These are phyloP conservation scores for Conger conger DNA, from an alignment of 2,113 vertebrate genomes.

Conservation along the genomic window DNA sequence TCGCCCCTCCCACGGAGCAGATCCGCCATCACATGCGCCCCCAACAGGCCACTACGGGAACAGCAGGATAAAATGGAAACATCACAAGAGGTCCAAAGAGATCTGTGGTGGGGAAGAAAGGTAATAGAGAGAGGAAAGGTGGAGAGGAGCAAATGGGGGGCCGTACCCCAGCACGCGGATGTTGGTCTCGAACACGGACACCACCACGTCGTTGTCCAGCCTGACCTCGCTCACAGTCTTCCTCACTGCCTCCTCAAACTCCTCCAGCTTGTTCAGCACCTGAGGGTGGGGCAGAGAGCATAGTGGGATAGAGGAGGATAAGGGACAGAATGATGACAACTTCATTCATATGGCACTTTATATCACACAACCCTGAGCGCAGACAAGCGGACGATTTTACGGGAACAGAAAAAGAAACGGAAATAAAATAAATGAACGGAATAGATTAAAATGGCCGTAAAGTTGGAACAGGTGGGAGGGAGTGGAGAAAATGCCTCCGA, in stretches of 20 bases:
- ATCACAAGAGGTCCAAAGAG: neutral
- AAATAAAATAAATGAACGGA: too few relatives aligned
- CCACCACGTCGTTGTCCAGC: slow-evolving; percentile 77
- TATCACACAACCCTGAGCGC: too few relatives aligned
- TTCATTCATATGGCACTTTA: neutral
- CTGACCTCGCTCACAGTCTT: slow-evolving; percentile 66
- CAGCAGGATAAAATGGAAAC: neutral
- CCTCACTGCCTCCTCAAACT: slow-evolving; percentile 76
- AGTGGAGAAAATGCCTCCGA: too few relatives aligned
- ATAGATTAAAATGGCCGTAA: too few relatives aligned
- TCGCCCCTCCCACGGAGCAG: slow-evolving; percentile 92
- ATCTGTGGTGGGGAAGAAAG: too few relatives aligned
- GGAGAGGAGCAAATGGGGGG: neutral
- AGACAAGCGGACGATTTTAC: too few relatives aligned
- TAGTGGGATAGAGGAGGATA: neutral
- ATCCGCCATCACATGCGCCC: slow-evolving; percentile 92
- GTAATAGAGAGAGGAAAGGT: neutral
- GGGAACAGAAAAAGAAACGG: too few relatives aligned
- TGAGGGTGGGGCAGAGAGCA: slow-evolving; percentile 30
- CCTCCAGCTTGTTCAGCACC: slow-evolving; percentile 77
- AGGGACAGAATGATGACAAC: neutral
- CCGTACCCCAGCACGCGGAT: slow-evolving; percentile 76
- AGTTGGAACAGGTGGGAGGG: too few relatives aligned
- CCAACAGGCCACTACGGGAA: slow-evolving; percentile 82
- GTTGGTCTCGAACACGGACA: slow-evolving; percentile 81